These are phyloP conservation scores for Leptonema lineaticorne DNA, from an alignment of 1,140 invertebrate species.

Conservation along the genomic window DNA sequence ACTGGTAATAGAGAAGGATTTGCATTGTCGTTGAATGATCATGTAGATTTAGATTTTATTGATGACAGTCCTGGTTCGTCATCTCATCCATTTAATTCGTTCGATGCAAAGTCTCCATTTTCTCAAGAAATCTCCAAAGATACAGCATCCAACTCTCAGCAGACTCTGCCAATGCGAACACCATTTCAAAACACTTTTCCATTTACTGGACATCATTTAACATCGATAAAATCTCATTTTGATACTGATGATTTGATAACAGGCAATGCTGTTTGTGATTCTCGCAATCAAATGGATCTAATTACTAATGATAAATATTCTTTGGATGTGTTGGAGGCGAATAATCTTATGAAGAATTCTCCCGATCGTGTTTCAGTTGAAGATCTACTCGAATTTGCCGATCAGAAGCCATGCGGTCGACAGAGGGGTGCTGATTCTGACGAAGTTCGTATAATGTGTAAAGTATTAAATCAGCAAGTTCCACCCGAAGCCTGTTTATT, in stretches of 20 bases:
- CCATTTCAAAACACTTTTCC: neutral
- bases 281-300: too few relatives aligned
- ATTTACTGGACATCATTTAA: too few relatives aligned
- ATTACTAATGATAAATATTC: too few relatives aligned
- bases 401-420: constrained; percentile 79
- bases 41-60: constrained; percentile 20
- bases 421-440: constrained; percentile 82
- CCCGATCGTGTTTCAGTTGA: constrained; percentile 87
- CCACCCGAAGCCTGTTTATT: constrained; percentile 76
- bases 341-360: constrained; percentile 37
- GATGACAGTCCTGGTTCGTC: constrained; percentile 16
- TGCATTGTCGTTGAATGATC: constrained; percentile 1
- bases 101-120: neutral
- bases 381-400: constrained; percentile 87
- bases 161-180: neutral
- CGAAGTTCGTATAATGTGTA: constrained; percentile 89
- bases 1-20: constrained; percentile 5
- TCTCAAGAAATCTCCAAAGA: neutral
- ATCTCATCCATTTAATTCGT: neutral
- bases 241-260: constrained; percentile 32
- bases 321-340: neutral
- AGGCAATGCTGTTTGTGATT: neutral
- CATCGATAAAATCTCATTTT: too few relatives aligned
- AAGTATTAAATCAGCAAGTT: constrained; percentile 81
- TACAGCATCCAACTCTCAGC: neutral